Conservation (phyloP, 2,797 vertebrate genomes). For the Gadopsis bispinosus region DNA sequence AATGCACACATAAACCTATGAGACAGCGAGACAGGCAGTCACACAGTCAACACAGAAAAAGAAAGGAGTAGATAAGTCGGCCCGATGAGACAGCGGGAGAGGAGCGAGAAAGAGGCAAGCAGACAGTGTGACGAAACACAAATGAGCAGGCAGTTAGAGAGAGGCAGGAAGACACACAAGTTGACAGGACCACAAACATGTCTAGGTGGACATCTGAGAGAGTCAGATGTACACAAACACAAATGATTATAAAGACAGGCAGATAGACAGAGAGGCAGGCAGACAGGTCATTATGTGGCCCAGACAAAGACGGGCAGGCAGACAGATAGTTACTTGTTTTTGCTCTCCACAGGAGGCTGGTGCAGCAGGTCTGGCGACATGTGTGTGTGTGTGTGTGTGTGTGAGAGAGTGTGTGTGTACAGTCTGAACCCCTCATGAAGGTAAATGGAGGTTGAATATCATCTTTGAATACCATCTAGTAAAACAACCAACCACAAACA, state of each 20-base stretch:
- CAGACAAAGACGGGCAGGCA: slow-evolving; percentile 46
- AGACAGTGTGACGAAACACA: slow-evolving; percentile 38
- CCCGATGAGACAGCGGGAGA: background rate
- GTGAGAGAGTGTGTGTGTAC: background rate
- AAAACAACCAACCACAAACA: background rate
- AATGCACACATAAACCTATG: slow-evolving; percentile 24
- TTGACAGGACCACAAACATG: slow-evolving; percentile 56
- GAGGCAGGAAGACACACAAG: slow-evolving; percentile 26
- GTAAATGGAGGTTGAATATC: background rate
- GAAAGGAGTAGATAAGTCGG: slow-evolving; percentile 8
- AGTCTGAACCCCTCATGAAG: background rate
- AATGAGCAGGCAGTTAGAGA: slow-evolving; percentile 36
- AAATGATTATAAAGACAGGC: slow-evolving; percentile 36
- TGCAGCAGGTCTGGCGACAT: slow-evolving; percentile 18
- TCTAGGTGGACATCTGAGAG: slow-evolving; percentile 34
- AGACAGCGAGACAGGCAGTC: slow-evolving; percentile 24
- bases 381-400: background rate
- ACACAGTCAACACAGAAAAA: slow-evolving; percentile 24
- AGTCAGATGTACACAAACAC: slow-evolving; percentile 37
- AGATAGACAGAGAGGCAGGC: slow-evolving; percentile 25
- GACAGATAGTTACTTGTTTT: slow-evolving; percentile 76
- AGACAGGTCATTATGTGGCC: slow-evolving; percentile 56
- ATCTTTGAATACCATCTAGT: background rate
- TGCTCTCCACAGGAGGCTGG: slow-evolving; percentile 64
- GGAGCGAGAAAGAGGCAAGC: slow-evolving; percentile 27